Conservation (phyloP, 2,113 vertebrate species). For the Otus sunia region DNA sequence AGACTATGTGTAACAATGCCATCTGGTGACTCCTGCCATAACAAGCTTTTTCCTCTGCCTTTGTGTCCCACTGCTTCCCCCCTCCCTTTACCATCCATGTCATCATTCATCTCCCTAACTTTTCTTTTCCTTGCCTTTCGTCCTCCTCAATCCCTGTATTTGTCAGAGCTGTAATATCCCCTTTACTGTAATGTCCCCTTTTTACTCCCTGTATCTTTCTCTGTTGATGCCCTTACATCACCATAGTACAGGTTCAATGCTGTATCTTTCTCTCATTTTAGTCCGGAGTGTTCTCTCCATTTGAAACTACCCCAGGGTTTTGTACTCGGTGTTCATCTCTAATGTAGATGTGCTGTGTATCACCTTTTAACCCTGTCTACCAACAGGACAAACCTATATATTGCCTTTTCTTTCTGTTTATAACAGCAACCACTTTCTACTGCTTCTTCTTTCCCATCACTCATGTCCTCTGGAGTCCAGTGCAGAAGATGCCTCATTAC, state of each 20-base stretch:
- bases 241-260: neutral
- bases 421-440: neutral
- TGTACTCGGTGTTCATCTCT: neutral
- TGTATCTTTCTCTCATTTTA: neutral
- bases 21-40: conserved; percentile 26
- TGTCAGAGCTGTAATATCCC: neutral
- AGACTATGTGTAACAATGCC: neutral
- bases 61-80: neutral
- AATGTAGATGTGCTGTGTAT: neutral
- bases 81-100: neutral
- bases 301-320: neutral
- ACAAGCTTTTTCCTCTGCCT: neutral
- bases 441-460: neutral
- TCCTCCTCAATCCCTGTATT: neutral
- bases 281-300: neutral
- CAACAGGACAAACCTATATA: neutral
- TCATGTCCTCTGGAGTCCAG: neutral
- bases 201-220: neutral
- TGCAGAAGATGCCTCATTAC: neutral
- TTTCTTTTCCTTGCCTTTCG: neutral
- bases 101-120: neutral
- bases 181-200: neutral
- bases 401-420: neutral
- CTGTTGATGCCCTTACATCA: neutral
- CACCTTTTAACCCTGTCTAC: neutral